Percentiles rank a stretch among this genome's conserved stretches.
These are phyloP conservation scores for Pocillopora verrucosa DNA, from an alignment of 64 coral and sea anemone genomes.

Conservation along the genomic window DNA sequence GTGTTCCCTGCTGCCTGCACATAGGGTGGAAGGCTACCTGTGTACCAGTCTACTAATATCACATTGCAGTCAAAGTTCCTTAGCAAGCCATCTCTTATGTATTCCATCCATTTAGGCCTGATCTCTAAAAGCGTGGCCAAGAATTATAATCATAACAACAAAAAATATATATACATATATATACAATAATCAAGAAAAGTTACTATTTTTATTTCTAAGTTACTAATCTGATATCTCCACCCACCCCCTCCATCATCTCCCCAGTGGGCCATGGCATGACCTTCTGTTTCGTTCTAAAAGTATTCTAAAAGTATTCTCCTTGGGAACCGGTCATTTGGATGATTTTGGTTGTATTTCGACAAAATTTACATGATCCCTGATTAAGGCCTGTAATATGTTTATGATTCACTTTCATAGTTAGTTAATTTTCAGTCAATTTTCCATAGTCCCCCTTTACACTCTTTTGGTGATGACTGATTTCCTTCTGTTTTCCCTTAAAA, in stretches of 20 bases:
- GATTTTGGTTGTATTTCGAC: too few relatives aligned
- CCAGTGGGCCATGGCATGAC: too few relatives aligned
- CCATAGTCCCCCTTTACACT: not conserved
- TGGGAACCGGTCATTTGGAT: too few relatives aligned
- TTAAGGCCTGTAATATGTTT: too few relatives aligned
- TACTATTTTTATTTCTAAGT: too few relatives aligned
- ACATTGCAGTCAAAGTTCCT: constrained; percentile 23
- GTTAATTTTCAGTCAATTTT: not conserved
- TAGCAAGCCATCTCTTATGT: constrained; percentile 12
- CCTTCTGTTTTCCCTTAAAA: not conserved
- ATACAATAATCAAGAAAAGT: too few relatives aligned
- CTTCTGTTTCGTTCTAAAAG: too few relatives aligned
- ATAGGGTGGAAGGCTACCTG: constrained; percentile 1
- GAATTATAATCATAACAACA: not conserved
- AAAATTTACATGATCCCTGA: too few relatives aligned
- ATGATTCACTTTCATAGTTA: too few relatives aligned
- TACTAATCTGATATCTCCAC: too few relatives aligned
- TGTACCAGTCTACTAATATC: not conserved
- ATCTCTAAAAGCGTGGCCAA: not conserved
- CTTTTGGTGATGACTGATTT: not conserved
- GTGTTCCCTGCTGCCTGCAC: constrained; percentile 17
- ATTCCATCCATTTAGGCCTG: not conserved
- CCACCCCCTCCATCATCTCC: too few relatives aligned
- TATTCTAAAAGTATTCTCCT: too few relatives aligned
- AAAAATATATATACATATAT: not conserved